Evolutionary conservation across 2,113 vertebrate species (phyloP).

Genomic region (Corythornis madagascariensis): DNA sequence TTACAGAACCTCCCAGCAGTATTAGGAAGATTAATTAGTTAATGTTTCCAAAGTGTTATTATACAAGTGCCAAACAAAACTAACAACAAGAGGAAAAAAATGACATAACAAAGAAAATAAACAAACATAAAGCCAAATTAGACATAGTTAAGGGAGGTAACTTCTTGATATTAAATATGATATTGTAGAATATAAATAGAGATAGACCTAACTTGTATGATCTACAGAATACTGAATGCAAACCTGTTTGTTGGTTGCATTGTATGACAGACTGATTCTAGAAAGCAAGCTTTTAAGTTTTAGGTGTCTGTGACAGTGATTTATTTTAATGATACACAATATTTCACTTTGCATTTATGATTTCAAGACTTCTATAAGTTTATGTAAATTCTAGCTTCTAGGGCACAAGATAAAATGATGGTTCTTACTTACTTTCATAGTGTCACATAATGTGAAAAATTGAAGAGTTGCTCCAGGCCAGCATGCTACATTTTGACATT

Average conservation of each 20-base stretch:
- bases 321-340: slow-evolving; percentile 59
- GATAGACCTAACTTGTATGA: neutral
- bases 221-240: neutral
- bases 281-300: slow-evolving; percentile 49
- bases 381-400: slow-evolving; percentile 69
- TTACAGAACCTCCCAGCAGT: slow-evolving; percentile 47
- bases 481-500: slow-evolving; percentile 45
- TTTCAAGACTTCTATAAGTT: slow-evolving; percentile 65
- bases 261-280: neutral
- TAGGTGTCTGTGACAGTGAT: slow-evolving; percentile 44
- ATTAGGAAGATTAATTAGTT: slow-evolving; percentile 63
- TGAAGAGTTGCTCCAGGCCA: slow-evolving; percentile 71
- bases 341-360: slow-evolving; percentile 68
- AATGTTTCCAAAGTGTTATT: slow-evolving; percentile 53
- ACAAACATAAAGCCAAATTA: slow-evolving; percentile 56
- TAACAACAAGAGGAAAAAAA: slow-evolving; percentile 43
- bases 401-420: slow-evolving; percentile 65
- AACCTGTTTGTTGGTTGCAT: neutral
- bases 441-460: slow-evolving; percentile 72
- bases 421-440: slow-evolving; percentile 66
- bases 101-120: slow-evolving; percentile 44
- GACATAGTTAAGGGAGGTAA: slow-evolving; percentile 44
- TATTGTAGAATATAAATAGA: slow-evolving; percentile 26
- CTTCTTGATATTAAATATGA: slow-evolving; percentile 19
- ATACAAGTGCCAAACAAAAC: slow-evolving; percentile 52